Evolutionary conservation across 2,113 vertebrate species (phyloP), one percentile per base, ranked within the genome.

Genomic region (Arothron firmamentum): DNA sequence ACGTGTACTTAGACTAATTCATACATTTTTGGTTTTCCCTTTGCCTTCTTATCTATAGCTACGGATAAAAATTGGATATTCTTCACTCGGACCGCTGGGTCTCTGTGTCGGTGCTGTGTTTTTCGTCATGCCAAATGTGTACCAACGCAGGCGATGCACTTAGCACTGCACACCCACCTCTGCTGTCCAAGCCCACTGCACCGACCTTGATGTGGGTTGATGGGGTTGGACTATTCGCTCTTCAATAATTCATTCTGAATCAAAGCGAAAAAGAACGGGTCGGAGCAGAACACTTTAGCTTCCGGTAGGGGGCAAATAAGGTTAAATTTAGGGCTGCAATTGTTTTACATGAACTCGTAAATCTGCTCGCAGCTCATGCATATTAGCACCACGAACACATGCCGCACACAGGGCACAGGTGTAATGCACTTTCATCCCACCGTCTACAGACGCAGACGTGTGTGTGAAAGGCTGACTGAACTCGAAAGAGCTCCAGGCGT

Each of bases 191-290:
- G 25, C 70, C 52, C 34, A 21, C 19, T 56, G 65, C 56, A 48
- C 47, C 1, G 18, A 43, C 51, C 5, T 59, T 65, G 43, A 75
- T 9, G 25, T 5, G 25, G 25, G 25, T 28, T 28, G 25, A 28
- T 28, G 25, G 52, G 16, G 25, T 64, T 65, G 46, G 52, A 41
- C 50, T 57, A 60, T 68, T 45, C 18, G 1, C 16, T 38, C 56
- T 38, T 79, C 43, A 81, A 70, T 72, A 45, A 70, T 76, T 73
- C 16, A 68, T 62, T 60, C 16, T 4, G 60, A 75, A 65, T 70
- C 67, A 61, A 65, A 70, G 56, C 14, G 4, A 67, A 38, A 61
- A 53, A 19, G 67, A 72, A 67, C 47, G 31, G 25, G 61, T 67
- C 38, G 41, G 19, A 38, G 62, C 38, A 38, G 51, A 72, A 58